Base-by-base conservation (phyloP, 2,888 invertebrate species). In the Melipona beecheii region DNA sequence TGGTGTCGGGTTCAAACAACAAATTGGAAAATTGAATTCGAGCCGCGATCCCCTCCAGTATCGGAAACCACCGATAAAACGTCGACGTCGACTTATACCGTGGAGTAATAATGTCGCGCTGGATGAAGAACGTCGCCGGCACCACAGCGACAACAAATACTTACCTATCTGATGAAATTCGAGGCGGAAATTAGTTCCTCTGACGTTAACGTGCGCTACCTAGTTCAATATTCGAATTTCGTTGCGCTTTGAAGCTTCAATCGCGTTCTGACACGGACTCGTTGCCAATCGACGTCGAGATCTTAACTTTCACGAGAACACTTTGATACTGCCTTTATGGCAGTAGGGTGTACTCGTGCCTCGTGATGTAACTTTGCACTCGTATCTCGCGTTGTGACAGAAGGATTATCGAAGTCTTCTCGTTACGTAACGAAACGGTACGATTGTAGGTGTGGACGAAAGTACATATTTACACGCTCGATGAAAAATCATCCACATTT, bases 1-100 rank as follows among this genome's bases (percentile, higher is more conserved):
- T 24, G 17, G 24, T 66, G 66, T 73, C 27, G 66, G 13, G 19
- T 27, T 49, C 49, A 36, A 58, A 64, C 43, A n/a, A 66, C 31
- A 70, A 77, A 83, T 70, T 83, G 83, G 77, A 77, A 74, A 83
- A 77, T 65, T 58, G 31, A 72, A 64, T 54, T 62, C 15, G 54
- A 52, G 64, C 43, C 24, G n/a, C n/a, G 17, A 60, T 19, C 52
- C 5, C 17, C n/a, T n/a, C 9, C 43, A 24, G 50, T 62, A 75
- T 64, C 60, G 62, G 68, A 69, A 81, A 56, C 27, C 62, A 17
- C 31, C 64, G 82, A 81, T 70, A 65, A 52, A 43, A 15, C 60
- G 64, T 50, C 72, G 43, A 43, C 43, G 43, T 43, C 43, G 43
- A 43, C 43, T 81, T 71, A 31, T 15, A 80, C 36, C 24, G n/a